These are phyloP conservation scores for Caerostris darwini DNA, from an alignment of 1,140 invertebrate species.

Conservation along the genomic window DNA sequence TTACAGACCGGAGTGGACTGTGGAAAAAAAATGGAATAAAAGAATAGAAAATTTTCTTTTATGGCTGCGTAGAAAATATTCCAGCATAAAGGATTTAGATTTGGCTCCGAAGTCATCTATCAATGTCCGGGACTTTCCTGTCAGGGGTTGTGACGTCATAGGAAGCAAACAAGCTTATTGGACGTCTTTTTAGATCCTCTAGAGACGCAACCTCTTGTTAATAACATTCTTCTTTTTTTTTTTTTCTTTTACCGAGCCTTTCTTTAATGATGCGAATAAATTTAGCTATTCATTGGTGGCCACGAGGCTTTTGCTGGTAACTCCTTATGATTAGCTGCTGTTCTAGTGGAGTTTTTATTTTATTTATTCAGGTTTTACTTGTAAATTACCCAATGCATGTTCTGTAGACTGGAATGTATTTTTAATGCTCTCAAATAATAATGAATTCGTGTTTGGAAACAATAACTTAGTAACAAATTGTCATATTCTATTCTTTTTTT, in stretches of 20 bases:
- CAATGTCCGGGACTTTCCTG: constrained; percentile 49
- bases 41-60: constrained; percentile 3
- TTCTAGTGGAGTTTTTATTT: background rate
- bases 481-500: too few species aligned
- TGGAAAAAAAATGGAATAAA: background rate
- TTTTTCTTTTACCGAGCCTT: background rate
- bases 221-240: constrained; percentile 7
- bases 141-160: constrained; percentile 43
- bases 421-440: too few species aligned
- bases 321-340: background rate
- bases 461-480: too few species aligned
- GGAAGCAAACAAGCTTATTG: constrained; percentile 64
- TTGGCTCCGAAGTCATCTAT: constrained; percentile 48
- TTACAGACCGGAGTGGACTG: background rate
- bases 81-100: constrained; percentile 43
- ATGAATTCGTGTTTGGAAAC: too few species aligned
- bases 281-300: constrained; percentile 46
- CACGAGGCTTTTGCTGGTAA: background rate
- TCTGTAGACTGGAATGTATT: too few species aligned
- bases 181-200: constrained; percentile 45
- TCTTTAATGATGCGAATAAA: constrained; percentile 44
- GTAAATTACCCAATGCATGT: background rate
- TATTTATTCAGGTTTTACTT: constrained; percentile 1
- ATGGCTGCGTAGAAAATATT: constrained; percentile 37
- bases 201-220: constrained; percentile 14